These are phyloP conservation scores for Sciurus carolinensis DNA, from an alignment of 2,797 vertebrate species.

Conservation along the genomic window DNA sequence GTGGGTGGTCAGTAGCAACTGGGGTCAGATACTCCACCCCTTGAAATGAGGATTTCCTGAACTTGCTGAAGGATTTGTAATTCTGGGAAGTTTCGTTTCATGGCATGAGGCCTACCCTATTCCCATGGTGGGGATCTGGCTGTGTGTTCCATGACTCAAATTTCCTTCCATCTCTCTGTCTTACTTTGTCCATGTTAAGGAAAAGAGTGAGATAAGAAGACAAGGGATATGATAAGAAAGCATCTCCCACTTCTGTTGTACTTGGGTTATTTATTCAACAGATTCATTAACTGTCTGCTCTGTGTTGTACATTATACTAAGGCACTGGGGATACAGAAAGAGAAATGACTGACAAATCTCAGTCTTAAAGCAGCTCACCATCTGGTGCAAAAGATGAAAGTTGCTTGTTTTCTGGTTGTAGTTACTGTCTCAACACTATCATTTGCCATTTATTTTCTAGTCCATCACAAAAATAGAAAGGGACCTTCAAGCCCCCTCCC, in stretches of 20 bases:
- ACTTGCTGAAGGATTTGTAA: constrained; percentile 7
- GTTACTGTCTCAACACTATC: neutral
- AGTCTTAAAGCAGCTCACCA: neutral
- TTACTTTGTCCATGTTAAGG: neutral
- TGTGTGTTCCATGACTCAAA: neutral
- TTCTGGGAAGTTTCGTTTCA: neutral
- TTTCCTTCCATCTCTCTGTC: neutral
- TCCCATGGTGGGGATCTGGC: neutral
- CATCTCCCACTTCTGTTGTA: constrained; percentile 18
- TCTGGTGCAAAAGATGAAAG: neutral
- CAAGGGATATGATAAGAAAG: neutral
- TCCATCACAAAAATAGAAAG: constrained; percentile 48
- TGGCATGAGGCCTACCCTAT: neutral
- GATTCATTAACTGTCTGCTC: neutral
- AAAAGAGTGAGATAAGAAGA: constrained; percentile 2
- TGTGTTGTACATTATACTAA: neutral
- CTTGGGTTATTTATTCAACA: constrained; percentile 44
- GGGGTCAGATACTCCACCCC: neutral
- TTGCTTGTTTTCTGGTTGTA: neutral
- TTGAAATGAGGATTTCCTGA: constrained; percentile 47
- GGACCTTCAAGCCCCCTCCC: neutral
- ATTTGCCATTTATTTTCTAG: constrained; percentile 52
- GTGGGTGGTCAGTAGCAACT: neutral
- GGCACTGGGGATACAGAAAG: neutral
- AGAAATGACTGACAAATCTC: neutral